Percentiles rank a stretch among this genome's conserved stretches.
Evolutionary conservation across 2,888 invertebrate species (phyloP).

Genomic region (Andrena dorsata): DNA sequence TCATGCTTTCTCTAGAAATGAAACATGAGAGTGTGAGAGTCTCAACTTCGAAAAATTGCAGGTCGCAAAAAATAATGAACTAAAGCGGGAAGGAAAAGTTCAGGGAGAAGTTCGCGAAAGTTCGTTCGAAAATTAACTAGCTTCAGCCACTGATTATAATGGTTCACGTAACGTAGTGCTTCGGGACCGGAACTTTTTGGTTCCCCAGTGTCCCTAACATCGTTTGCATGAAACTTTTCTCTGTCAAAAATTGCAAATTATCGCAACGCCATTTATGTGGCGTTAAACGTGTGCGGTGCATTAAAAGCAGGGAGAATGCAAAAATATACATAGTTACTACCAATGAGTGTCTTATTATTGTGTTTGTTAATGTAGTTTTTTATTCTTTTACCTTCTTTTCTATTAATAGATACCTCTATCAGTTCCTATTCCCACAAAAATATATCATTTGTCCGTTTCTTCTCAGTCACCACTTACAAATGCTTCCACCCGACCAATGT

Average conservation of each 20-base stretch:
- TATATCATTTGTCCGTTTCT: too few species aligned
- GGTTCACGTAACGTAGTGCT: constrained; percentile 28
- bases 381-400: too few species aligned
- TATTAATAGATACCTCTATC: too few species aligned
- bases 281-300: neutral
- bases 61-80: constrained; percentile 23
- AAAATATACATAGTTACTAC: neutral
- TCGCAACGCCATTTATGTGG: constrained; percentile 12
- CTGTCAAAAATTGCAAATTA: constrained; percentile 33
- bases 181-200: constrained; percentile 34
- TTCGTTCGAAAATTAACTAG: constrained; percentile 52
- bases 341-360: too few species aligned
- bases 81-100: constrained; percentile 27
- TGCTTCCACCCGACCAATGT: too few species aligned
- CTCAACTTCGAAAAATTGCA: neutral
- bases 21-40: constrained; percentile 26
- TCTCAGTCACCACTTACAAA: too few species aligned
- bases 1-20: neutral
- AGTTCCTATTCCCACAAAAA: too few species aligned
- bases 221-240: constrained; percentile 40
- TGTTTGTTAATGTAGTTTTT: too few species aligned
- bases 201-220: constrained; percentile 37
- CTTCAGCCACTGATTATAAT: constrained; percentile 48
- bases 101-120: constrained; percentile 43
- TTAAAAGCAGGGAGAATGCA: neutral